Evolutionary conservation across 2,888 invertebrate species (phyloP).

Genomic region (Cloeon dipterum): DNA sequence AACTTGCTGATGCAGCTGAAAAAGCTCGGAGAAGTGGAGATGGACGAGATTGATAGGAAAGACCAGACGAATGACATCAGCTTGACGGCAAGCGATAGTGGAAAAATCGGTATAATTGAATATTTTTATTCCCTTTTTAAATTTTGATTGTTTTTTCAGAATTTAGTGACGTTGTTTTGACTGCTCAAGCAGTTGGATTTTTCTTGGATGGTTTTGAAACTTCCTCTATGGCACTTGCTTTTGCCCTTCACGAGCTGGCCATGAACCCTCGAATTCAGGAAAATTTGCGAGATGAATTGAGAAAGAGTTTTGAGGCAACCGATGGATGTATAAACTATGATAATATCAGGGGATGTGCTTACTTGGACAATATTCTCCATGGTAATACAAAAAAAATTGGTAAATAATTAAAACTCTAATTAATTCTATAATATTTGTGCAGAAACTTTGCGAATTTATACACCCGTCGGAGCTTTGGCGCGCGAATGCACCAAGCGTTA

Average conservation of each 20-base stretch:
- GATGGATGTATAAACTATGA: too few species aligned
- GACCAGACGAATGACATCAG: too few species aligned
- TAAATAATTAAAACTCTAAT: too few species aligned
- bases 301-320: too few species aligned
- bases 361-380: too few species aligned
- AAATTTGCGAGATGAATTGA: constrained; percentile 11
- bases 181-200: constrained; percentile 12
- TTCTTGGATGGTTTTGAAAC: constrained; percentile 14
- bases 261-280: constrained; percentile 12
- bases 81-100: too few species aligned
- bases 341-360: too few species aligned
- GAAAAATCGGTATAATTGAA: neutral
- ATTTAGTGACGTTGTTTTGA: constrained; percentile 13
- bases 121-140: too few species aligned
- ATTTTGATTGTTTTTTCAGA: too few species aligned
- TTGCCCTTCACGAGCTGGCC: constrained; percentile 11
- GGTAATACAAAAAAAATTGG: too few species aligned
- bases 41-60: too few species aligned
- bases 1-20: neutral
- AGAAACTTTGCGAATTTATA: constrained; percentile 34
- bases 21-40: neutral
- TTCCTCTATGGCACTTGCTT: constrained; percentile 12
- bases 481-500: constrained; percentile 27
- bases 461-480: constrained; percentile 26
- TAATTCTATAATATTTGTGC: constrained; percentile 8